Evolutionary conservation across 2,888 invertebrate genomes (phyloP).

Genomic region (Epinotia demarniana): DNA sequence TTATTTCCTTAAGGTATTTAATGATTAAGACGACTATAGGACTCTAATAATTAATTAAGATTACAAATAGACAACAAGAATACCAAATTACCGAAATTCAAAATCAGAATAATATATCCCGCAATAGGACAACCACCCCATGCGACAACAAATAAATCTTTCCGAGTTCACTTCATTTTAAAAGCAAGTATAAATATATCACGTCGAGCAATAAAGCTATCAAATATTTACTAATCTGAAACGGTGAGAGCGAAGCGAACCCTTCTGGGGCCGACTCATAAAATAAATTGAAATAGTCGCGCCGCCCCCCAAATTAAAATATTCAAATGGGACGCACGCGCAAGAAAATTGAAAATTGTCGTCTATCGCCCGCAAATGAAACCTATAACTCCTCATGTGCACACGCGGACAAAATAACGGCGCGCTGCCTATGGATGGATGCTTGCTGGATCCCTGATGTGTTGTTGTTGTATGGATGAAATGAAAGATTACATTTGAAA

Average conservation of each 20-base stretch:
- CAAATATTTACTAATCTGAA: constrained; percentile 85
- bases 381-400: constrained; percentile 82
- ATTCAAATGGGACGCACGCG: constrained; percentile 85
- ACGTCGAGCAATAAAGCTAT: constrained; percentile 82
- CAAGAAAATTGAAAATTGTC: constrained; percentile 86
- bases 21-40: neutral
- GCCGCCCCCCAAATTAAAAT: constrained; percentile 85
- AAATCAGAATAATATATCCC: constrained; percentile 43
- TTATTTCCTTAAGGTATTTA: neutral
- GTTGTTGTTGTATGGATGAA: neutral
- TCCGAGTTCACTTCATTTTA: constrained; percentile 66
- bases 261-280: constrained; percentile 82
- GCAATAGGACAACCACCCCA: constrained; percentile 46
- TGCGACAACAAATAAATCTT: constrained; percentile 50
- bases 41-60: neutral
- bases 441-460: neutral
- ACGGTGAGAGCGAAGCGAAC: constrained; percentile 78
- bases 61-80: constrained; percentile 2
- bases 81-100: constrained; percentile 25
- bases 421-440: neutral
- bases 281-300: constrained; percentile 85
- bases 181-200: constrained; percentile 79
- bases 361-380: constrained; percentile 85
- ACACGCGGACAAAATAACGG: constrained; percentile 62
- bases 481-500: neutral